These are phyloP conservation scores for Resseliella maxima DNA, from an alignment of 2,888 invertebrate genomes.

Conservation along the genomic window DNA sequence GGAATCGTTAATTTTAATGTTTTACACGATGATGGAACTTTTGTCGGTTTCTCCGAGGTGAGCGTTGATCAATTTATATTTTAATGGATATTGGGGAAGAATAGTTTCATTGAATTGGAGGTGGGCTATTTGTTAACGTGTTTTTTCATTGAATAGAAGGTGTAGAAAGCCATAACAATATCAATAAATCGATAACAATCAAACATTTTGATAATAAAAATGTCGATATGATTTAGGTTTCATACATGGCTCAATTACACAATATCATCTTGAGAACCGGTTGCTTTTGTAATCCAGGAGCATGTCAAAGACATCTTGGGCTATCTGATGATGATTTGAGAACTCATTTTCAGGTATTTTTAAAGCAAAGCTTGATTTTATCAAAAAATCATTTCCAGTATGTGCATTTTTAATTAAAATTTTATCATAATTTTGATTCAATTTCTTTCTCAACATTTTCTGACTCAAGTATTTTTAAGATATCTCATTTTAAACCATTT, in stretches of 20 bases:
- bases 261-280: constrained; percentile 90
- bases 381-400: background rate
- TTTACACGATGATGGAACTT: constrained; percentile 78
- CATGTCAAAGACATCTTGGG: constrained; percentile 84
- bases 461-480: no score
- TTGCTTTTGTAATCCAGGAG: constrained; percentile 96
- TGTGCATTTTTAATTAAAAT: background rate
- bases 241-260: constrained; percentile 88
- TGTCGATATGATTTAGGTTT: constrained; percentile 73
- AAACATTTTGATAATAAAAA: background rate
- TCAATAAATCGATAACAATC: background rate
- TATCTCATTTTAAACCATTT: no score
- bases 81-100: no score
- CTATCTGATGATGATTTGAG: constrained; percentile 77
- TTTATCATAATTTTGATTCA: background rate
- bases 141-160: background rate
- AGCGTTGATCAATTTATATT: background rate
- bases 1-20: constrained; percentile 91
- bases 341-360: constrained; percentile 76
- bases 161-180: background rate
- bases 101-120: no score
- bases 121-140: background rate
- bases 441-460: no score
- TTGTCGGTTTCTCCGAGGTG: constrained; percentile 91
- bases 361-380: background rate